phyloP scores from a whole-genome alignment of 1,140 invertebrate genomes.

The Drosophila triauraria region DNA sequence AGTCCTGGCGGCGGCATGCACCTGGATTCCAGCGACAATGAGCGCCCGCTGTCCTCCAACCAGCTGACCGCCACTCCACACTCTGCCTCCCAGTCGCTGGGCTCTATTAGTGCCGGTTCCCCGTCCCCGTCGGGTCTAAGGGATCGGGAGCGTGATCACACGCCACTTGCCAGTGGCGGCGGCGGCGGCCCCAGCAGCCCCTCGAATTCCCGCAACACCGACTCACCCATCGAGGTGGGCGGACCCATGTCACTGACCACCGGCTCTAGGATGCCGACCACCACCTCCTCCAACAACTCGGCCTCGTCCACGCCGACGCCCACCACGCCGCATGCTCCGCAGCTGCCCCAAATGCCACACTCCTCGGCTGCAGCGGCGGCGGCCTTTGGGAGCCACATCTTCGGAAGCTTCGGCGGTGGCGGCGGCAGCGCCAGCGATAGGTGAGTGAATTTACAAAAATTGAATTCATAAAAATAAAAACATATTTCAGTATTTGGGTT shows the following conservation, averaged over 20 bases:
- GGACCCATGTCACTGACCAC: slow-evolving; percentile 83
- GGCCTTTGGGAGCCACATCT: slow-evolving; percentile 79
- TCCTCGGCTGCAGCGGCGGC: slow-evolving; percentile 65
- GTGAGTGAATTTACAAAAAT: slow-evolving; percentile 45
- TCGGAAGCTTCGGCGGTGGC: slow-evolving; percentile 73
- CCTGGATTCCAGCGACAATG: slow-evolving; percentile 78
- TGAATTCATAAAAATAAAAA: no score
- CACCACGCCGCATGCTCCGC: slow-evolving; percentile 64
- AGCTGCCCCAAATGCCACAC: slow-evolving; percentile 64
- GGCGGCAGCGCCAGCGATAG: slow-evolving; percentile 55
- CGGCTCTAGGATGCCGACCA: slow-evolving; percentile 57
- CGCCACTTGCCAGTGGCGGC: slow-evolving; percentile 49
- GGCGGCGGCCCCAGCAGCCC: slow-evolving; percentile 63
- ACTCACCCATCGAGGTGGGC: slow-evolving; percentile 85
- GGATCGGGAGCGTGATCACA: slow-evolving; percentile 71
- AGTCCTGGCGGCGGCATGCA: slow-evolving; percentile 69
- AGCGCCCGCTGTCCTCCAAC: slow-evolving; percentile 80
- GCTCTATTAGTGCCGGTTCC: slow-evolving; percentile 83
- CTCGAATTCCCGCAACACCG: slow-evolving; percentile 81
- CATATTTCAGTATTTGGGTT: no score
- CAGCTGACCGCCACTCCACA: slow-evolving; percentile 76
- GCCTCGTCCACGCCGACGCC: slow-evolving; percentile 72
- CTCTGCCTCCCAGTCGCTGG: slow-evolving; percentile 81
- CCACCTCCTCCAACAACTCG: slow-evolving; percentile 69
- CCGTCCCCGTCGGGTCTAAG: slow-evolving; percentile 76